Evolutionary conservation across 2,113 vertebrate species (phyloP), one percentile per base, ranked within the genome.

Genomic region (Cavia aperea): DNA sequence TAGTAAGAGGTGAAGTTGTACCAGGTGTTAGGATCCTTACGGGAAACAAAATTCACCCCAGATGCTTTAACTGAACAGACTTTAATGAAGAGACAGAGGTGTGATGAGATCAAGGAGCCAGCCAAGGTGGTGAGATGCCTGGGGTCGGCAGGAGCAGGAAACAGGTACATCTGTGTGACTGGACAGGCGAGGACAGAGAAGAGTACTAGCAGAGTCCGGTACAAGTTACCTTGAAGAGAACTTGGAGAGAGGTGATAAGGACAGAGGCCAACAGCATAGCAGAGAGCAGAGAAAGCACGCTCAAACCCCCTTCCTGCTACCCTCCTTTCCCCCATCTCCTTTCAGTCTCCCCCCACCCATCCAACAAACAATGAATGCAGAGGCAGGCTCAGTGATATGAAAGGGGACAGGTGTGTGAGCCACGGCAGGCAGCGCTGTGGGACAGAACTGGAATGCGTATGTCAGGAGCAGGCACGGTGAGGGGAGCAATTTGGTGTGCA

Each of bases 331-430:
- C 43, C 36, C 4, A 12, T 9, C 81, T 83, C 56, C 86, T 77
- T 49, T 24, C 10, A n/a, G 54, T 2, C 12, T 46, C 26, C 24
- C 4, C 11, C 43, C 29, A 43, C 39, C 39, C 91, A 31, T 43
- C 13, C 73, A 14, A 24, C 1, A 1, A 39, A 23, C 15, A 26
- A 0, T 1, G 0, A 1, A 16, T 12, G 4, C 24, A 39, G 89
- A 63, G 49, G 13, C 33, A 49, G 72, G 73, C 31, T 73, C 72
- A 4, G 29, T 13, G 31, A 9, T 24, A 14, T 4, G 43, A 39
- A 43, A 60, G 43, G 39, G 4, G 2, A 33, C 26, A 26, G 54
- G 49, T 2, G 46, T 65, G 72, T 33, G 39, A 39, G 62, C 54
- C 51, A 70, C 1, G 19, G 51, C 26, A 26, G 60, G 26, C 43